Evolutionary conservation across 2,113 vertebrate genomes (phyloP).

Genomic region (Tachycineta bicolor): DNA sequence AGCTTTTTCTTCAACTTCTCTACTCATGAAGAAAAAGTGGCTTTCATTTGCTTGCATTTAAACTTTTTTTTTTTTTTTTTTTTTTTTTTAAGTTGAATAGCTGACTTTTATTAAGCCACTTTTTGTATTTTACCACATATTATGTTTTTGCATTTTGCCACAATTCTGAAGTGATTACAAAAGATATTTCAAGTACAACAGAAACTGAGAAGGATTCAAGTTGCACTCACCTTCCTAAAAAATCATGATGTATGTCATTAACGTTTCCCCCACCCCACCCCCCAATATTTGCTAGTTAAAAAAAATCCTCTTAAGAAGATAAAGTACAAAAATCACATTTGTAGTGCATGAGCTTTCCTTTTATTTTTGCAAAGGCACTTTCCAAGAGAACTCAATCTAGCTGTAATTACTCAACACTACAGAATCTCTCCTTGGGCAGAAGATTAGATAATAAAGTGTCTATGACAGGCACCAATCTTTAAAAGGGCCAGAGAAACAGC

Average conservation of each 20-base stretch:
- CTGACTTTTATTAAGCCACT: background rate
- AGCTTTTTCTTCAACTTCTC: background rate
- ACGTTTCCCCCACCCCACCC: background rate
- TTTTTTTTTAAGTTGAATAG: background rate
- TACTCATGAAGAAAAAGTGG: background rate
- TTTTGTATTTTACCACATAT: background rate
- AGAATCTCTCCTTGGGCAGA: slow-evolving; percentile 55
- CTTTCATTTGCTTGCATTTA: background rate
- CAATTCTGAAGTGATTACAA: background rate
- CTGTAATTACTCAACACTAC: slow-evolving; percentile 50
- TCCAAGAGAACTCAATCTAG: background rate
- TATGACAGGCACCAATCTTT: slow-evolving; percentile 43
- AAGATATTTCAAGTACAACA: background rate
- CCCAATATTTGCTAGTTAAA: background rate
- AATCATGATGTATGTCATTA: background rate
- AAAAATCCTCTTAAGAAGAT: background rate
- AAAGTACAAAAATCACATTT: background rate
- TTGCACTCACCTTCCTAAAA: background rate
- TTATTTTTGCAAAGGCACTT: slow-evolving; percentile 1
- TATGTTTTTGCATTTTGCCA: background rate
- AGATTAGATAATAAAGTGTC: slow-evolving; percentile 66
- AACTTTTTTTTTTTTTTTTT: background rate
- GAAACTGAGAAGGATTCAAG: background rate
- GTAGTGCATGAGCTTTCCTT: background rate
- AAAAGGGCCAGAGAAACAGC: slow-evolving; percentile 54